phyloP scores from a whole-genome alignment of 2,797 vertebrate genomes.

The Rhinogobio ventralis region DNA sequence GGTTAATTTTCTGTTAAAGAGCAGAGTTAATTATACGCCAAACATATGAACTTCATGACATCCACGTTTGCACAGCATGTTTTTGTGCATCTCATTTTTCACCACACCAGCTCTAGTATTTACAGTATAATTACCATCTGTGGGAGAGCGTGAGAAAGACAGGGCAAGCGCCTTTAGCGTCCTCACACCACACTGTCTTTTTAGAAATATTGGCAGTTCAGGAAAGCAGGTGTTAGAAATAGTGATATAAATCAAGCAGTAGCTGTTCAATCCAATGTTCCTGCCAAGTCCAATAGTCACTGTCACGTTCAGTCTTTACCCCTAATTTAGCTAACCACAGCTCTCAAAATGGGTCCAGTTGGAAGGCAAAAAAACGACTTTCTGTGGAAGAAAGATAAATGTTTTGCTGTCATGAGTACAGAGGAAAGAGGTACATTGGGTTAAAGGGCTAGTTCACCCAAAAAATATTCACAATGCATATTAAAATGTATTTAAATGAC shows the following conservation, averaged over 20 bases:
- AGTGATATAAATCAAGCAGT: neutral
- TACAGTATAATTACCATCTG: slow-evolving; percentile 39
- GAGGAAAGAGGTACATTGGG: slow-evolving; percentile 54
- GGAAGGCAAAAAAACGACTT: slow-evolving; percentile 21
- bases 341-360: slow-evolving; percentile 64
- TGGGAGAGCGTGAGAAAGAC: slow-evolving; percentile 3
- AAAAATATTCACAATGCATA: slow-evolving; percentile 1
- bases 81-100: slow-evolving; percentile 41
- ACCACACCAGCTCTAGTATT: slow-evolving; percentile 37
- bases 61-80: neutral
- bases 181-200: neutral
- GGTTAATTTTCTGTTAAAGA: slow-evolving; percentile 2
- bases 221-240: slow-evolving; percentile 36
- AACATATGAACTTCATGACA: neutral
- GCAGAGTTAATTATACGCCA: slow-evolving; percentile 15
- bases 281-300: slow-evolving; percentile 45
- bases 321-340: slow-evolving; percentile 63
- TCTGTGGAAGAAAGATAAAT: slow-evolving; percentile 59
- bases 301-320: slow-evolving; percentile 29
- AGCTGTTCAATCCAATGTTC: slow-evolving; percentile 6
- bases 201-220: slow-evolving; percentile 3
- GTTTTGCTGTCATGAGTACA: slow-evolving; percentile 64
- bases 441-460: slow-evolving; percentile 57
- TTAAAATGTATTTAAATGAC: neutral
- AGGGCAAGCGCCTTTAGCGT: neutral